Evolutionary conservation across 2,113 vertebrate species (phyloP), one percentile per base, ranked within the genome.

Genomic region (Apodemus speciosus): DNA sequence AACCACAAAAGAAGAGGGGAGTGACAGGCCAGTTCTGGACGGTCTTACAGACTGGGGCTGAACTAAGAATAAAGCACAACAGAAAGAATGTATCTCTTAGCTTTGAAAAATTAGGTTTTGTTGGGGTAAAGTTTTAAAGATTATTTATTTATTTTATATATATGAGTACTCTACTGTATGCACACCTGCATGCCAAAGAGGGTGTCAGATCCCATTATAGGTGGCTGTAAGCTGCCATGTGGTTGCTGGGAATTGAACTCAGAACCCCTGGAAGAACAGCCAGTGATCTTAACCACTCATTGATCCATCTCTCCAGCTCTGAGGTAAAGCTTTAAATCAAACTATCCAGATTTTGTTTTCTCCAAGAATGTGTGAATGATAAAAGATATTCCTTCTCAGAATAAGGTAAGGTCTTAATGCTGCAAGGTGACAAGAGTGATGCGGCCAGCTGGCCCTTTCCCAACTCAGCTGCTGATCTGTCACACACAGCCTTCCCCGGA

Each of bases 41-140:
- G 38, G 79, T 69, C n/a, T 18, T 38, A 40, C 2, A 40, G 53
- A 88, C 23, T 79, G 56, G 68, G 51, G 66, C 35, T 76, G 85
- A 77, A 43, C 18, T 76, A 7, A 38, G 20, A 87, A 64, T 49
- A 72, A 92, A 77, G 85, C n/a, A 64, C 2, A 56, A 46, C 58
- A 53, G 92, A 95, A 92, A 83, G 69, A 89, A 51, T 66, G 15
- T 25, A 43, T 66, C 89, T 46, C 27, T 13, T 80, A 38, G 84
- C 43, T 91, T 89, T 76, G 51, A 9, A 72, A 88, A 85, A 75
- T 30, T 9, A 80, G 20, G 25, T 27, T 90, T 88, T 79, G n/a
- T 6, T 40, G 56, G 9, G 3, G 32, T 21, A 18, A 5, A 32
- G 62, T 64, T 32, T 66, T 66, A 15, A 66, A 66, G 64, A 35